phyloP scores from a whole-genome alignment of 2,113 vertebrate species.

The Hemiprocne comata region DNA sequence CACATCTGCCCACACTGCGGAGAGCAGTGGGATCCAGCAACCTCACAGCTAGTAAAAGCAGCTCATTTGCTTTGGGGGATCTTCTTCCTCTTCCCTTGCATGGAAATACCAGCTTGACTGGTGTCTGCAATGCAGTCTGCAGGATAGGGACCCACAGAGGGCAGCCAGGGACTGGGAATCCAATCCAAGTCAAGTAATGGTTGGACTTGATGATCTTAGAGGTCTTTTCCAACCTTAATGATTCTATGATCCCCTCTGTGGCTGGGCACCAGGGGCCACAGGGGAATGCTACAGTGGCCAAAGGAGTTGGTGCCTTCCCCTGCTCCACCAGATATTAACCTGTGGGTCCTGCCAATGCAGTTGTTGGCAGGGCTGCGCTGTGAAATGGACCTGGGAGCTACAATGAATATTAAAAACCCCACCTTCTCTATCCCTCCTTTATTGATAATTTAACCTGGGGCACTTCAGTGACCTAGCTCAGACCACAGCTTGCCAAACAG shows the following conservation, averaged over 20 bases:
- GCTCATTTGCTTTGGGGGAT: not conserved
- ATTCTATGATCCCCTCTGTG: accelerated
- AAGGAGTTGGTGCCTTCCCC: not conserved
- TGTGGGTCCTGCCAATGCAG: not conserved
- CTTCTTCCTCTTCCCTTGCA: not conserved
- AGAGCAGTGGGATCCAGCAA: not conserved
- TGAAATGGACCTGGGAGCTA: not conserved
- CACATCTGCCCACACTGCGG: accelerated
- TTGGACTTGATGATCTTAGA: too few relatives aligned
- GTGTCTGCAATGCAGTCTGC: accelerated
- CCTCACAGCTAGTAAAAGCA: not conserved
- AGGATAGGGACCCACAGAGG: not conserved
- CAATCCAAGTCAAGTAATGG: too few relatives aligned
- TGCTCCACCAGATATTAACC: not conserved
- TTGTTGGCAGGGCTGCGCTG: not conserved
- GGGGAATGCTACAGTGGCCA: not conserved
- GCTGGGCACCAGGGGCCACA: not conserved
- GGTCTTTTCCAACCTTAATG: too few relatives aligned
- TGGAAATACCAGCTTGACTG: not conserved
- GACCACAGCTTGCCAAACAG: not conserved
- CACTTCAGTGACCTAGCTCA: not conserved
- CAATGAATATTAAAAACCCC: not conserved
- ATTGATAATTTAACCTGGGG: not conserved
- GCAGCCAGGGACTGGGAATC: not conserved
- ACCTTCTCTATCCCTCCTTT: not conserved